phyloP scores from a whole-genome alignment of 2,113 vertebrate species.

The Gasterosteus nipponicus region DNA sequence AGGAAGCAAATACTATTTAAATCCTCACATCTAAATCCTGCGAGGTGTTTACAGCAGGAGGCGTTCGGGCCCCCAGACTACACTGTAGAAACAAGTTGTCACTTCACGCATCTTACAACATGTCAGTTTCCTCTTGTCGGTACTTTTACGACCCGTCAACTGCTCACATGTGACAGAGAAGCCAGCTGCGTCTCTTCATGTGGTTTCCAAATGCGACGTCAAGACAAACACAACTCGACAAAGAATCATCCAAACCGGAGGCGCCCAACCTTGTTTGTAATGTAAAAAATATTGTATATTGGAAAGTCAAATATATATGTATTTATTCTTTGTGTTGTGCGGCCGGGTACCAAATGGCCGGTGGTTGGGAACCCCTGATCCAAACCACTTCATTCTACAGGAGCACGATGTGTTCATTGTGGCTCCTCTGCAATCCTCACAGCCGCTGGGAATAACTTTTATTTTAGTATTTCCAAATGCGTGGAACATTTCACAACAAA shows the following conservation, averaged over 20 bases:
- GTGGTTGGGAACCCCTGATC: too few relatives aligned
- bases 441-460: not conserved
- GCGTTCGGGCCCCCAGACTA: constrained; percentile 16
- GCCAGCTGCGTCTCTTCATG: not conserved
- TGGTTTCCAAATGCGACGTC: not conserved
- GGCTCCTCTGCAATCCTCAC: not conserved
- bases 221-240: not conserved
- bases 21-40: not conserved
- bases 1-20: constrained; percentile 18
- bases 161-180: not conserved
- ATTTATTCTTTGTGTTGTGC: too few relatives aligned
- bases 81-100: constrained; percentile 23
- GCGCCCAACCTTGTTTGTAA: too few relatives aligned
- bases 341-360: too few relatives aligned
- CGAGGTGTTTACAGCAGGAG: constrained; percentile 40
- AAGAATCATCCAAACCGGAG: not conserved
- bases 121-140: constrained; percentile 6
- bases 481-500: not conserved
- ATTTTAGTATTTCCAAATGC: not conserved
- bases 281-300: too few relatives aligned
- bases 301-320: too few relatives aligned
- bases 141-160: constrained; percentile 10
- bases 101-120: constrained; percentile 34
- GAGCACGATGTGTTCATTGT: not conserved
- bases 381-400: not conserved